Evolutionary conservation across 2,113 vertebrate genomes (phyloP).

Genomic region (Progne subis): DNA sequence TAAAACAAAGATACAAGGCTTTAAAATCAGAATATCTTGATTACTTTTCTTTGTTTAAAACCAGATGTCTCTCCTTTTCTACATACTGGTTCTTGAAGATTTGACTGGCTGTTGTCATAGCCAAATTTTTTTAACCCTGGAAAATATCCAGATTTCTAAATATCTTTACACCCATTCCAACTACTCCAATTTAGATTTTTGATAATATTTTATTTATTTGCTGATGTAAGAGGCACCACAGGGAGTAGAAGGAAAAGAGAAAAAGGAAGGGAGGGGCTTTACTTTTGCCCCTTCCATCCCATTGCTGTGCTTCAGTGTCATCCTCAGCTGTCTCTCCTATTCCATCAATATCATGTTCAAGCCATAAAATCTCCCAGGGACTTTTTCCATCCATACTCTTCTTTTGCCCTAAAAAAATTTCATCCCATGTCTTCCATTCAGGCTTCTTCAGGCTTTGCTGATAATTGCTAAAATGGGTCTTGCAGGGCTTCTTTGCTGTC

Average conservation of each 20-base stretch:
- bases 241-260: background rate
- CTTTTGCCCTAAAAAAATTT: background rate
- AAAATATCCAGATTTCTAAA: background rate
- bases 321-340: background rate
- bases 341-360: background rate
- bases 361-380: background rate
- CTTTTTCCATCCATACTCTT: background rate
- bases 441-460: background rate
- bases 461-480: background rate
- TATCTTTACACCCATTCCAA: background rate
- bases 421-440: background rate
- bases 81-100: background rate
- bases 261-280: background rate
- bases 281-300: background rate
- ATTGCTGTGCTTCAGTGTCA: fast-evolving
- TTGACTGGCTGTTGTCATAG: background rate
- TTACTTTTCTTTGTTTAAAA: background rate
- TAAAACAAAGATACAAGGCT: background rate
- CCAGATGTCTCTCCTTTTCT: background rate
- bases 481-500: background rate
- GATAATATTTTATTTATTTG: background rate
- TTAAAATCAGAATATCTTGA: background rate
- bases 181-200: background rate
- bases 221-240: background rate
- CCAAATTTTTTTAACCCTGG: background rate